Evolutionary conservation across 2,888 invertebrate species (phyloP), one percentile per base, ranked within the genome.

Genomic region (Drosophila barbarae): DNA sequence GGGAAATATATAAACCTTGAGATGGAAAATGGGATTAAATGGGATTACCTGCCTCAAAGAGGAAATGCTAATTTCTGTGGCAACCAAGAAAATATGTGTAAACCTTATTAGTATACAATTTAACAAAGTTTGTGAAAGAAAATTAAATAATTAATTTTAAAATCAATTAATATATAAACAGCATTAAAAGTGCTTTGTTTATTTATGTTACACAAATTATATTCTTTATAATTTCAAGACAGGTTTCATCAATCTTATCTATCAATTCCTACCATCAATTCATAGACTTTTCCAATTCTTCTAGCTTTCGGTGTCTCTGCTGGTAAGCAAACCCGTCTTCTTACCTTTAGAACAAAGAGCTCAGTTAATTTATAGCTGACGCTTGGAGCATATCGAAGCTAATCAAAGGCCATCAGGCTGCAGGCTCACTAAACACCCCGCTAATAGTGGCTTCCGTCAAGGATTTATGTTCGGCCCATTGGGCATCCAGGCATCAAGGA

Each of bases 401-500:
- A 83, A 79, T 79, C 84, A 80, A 75, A 67, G 81, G 69, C 69
- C 75, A 78, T 83, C 80, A 74, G 72, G 66, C 50, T 51, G 51
- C 52, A 50, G 70, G 65, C 59, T 51, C 64, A 72, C 81, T 78
- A 76, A 81, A 81, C 69, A 68, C 66, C 55, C 13, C 56, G 73
- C 77, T 77, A 80, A 83, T 80, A 74, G 77, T 65, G 61, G 70
- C 61, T 58, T 72, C 63, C 69, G 67, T 54, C 50, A 26, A 54
- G 59, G 71, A 70, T 73, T 74, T 74, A 83, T 77, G 76, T 71
- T 36, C 53, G 38, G 39, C 36, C 57, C 53, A 35, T 39, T 42
- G 42, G 50, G 50, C 28, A 49, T 28, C 34, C 65, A 46, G 65
- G 61, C 74, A 66, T 76, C 71, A 18, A 32, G 46, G 13, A 12